These are phyloP conservation scores for Camptogramma bilineatum DNA, from an alignment of 2,888 invertebrate genomes.

Conservation along the genomic window DNA sequence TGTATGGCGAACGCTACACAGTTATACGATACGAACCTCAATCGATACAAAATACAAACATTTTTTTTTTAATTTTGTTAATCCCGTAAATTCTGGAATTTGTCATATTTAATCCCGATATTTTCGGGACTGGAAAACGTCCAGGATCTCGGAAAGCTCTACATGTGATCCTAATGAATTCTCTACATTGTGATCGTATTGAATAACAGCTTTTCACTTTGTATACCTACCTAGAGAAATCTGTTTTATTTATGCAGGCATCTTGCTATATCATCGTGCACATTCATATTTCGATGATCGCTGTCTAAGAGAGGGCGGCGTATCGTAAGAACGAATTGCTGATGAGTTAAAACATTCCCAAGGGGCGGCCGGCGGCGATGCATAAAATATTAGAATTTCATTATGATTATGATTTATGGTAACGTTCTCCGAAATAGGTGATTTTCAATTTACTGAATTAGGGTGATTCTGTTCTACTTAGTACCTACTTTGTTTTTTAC, in stretches of 20 bases:
- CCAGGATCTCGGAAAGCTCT: too few relatives aligned
- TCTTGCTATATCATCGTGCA: slow-evolving; percentile 16
- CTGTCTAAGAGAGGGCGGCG: slow-evolving; percentile 75
- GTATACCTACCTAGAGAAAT: neutral
- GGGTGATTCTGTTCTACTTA: slow-evolving; percentile 1
- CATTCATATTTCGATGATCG: slow-evolving; percentile 64
- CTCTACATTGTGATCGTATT: too few relatives aligned
- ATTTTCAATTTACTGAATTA: slow-evolving; percentile 20
- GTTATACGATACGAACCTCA: too few relatives aligned
- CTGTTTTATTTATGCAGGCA: neutral
- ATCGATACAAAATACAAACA: too few relatives aligned
- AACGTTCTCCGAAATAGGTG: slow-evolving; percentile 27
- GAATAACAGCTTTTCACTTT: neutral
- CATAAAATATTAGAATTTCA: slow-evolving; percentile 63
- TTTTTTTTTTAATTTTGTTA: too few relatives aligned
- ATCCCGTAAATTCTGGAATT: too few relatives aligned
- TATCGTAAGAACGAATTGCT: slow-evolving; percentile 78
- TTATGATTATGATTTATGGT: slow-evolving; percentile 51
- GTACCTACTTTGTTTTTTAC: slow-evolving; percentile 10
- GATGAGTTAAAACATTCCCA: slow-evolving; percentile 43
- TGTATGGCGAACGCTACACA: too few relatives aligned
- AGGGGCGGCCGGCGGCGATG: slow-evolving; percentile 55
- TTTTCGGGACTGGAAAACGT: too few relatives aligned
- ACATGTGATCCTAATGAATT: too few relatives aligned
- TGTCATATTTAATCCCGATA: too few relatives aligned